Base-by-base conservation (phyloP, 2,113 vertebrate species). In the Suncus etruscus region DNA sequence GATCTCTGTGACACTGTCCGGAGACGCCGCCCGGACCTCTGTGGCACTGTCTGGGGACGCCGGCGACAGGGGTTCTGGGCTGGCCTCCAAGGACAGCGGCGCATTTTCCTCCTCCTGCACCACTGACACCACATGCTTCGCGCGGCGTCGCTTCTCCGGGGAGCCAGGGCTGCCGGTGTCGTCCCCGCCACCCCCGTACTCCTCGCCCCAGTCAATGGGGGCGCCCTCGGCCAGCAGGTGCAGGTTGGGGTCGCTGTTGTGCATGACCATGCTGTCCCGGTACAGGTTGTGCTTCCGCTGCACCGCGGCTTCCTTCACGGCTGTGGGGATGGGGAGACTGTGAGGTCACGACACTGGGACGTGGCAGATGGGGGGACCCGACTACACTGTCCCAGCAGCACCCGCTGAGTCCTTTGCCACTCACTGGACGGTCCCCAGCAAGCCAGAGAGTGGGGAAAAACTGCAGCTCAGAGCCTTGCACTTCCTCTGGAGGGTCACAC, bases 241-340 rank as follows among this genome's bases (percentile, higher is more conserved):
- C 65, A 99, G 98, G 98, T 99, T 99, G 91, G 98, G 99, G 95
- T 99, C 99, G 0, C 99, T 99, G 98, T 98, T 98, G 95, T 97
- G 98, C 97, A 99, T 96, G 25, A 99, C 97, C 70, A 99, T 97
- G 97, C 99, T 99, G 98, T 99, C 99, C 2, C 99, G 97, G 97
- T 98, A 99, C 8, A 99, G 98, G 94, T 99, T 99, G 97, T 99
- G 99, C 92, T 98, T 99, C 87, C 99, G 97, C 98, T 99, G 99
- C 90, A 99, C 98, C 0, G 99, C 99, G 0, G 99, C 99, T 87
- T 99, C 99, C 97, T 99, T 99, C 97, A 99, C 99, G 0, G 99
- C 99, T 99, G 97, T 0, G 81, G 84, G 91, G 2, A 77, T 66
- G 69, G 2, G 39, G 0, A 8, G 0, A 11, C 4, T 6, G 29